These are phyloP conservation scores for Myiothlypis chrysogaster DNA, from an alignment of 2,797 vertebrate genomes.

Conservation along the genomic window DNA sequence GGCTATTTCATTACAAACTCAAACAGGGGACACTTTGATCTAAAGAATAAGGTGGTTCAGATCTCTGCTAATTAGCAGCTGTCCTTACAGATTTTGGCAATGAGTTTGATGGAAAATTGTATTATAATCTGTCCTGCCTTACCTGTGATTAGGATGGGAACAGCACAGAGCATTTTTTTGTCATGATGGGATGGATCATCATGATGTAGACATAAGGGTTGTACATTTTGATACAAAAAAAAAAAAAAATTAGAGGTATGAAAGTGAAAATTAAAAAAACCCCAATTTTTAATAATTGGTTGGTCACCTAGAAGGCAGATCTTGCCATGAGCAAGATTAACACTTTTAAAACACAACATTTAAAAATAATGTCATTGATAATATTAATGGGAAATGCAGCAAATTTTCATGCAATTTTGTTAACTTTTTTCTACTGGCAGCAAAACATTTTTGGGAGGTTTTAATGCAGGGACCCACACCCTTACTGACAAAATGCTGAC, in stretches of 20 bases:
- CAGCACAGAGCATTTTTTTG: neutral
- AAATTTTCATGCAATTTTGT: neutral
- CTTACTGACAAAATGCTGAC: neutral
- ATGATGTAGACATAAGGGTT: neutral
- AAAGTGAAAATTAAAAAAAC: neutral
- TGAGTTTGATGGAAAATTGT: neutral
- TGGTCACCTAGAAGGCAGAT: neutral
- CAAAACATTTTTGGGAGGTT: neutral
- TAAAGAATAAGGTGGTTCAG: constrained; percentile 22
- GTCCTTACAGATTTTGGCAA: constrained; percentile 15
- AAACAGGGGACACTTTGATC: constrained; percentile 39
- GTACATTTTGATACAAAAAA: neutral
- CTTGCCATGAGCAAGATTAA: neutral
- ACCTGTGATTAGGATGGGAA: neutral
- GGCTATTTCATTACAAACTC: constrained; percentile 14
- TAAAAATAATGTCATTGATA: neutral
- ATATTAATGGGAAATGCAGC: neutral
- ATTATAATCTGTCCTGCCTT: neutral
- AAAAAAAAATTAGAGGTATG: neutral
- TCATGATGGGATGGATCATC: neutral
- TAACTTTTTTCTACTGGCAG: neutral
- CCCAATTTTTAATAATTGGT: neutral
- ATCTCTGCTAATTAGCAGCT: constrained; percentile 49
- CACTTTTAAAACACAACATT: neutral
- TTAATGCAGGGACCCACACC: neutral